Base-by-base conservation (phyloP, 2,888 invertebrate species). In the Conistra vaccinii region DNA sequence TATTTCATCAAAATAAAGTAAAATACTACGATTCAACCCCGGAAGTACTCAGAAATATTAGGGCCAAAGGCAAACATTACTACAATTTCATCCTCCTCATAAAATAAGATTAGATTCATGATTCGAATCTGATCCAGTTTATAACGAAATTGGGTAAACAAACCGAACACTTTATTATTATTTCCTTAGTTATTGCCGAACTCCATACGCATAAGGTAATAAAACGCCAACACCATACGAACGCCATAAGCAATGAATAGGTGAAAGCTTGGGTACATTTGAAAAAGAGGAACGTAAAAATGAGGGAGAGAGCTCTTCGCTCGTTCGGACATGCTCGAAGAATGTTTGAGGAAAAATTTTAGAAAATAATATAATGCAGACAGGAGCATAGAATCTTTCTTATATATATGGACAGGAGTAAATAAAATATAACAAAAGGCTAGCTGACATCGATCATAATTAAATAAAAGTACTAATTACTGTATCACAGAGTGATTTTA, bases 281-380 rank as follows among this genome's bases (percentile, higher is more conserved):
- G 87, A 87, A 86, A 87, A 77, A 87, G 76, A 75, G 69, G 69
- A 73, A 78, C 75, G 78, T 85, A 85, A 81, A 86, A 86, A 80
- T 78, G 71, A 84, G 69, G 69, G 71, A 76, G 76, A 61, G 69
- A 32, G 35, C 42, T 67, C 65, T 74, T 48, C 48, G 69, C 60
- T 55, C 61, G 69, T 71, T 75, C 61, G 75, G 78, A 75, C 76
- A 76, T 65, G 69, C 75, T 73, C 62, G 58, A 58, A 51, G 76
- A 69, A 78, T 69, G 60, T 69, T 66, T 39, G 32, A 45, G 71
- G 60, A 74, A 80, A 67, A 72, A 73, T 75, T 66, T 68, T 29
- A 68, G 42, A 58, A 67, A 72, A 69, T 75, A 69, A 63, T 32
- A 53, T 32, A 55, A 61, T 48, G 35, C n/a, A 32, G 20, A 39